A percentile compares a stretch with the other conserved stretches of the same genome.
Conservation (phyloP, 1,140 invertebrate genomes). For the Drosophila bocki region DNA sequence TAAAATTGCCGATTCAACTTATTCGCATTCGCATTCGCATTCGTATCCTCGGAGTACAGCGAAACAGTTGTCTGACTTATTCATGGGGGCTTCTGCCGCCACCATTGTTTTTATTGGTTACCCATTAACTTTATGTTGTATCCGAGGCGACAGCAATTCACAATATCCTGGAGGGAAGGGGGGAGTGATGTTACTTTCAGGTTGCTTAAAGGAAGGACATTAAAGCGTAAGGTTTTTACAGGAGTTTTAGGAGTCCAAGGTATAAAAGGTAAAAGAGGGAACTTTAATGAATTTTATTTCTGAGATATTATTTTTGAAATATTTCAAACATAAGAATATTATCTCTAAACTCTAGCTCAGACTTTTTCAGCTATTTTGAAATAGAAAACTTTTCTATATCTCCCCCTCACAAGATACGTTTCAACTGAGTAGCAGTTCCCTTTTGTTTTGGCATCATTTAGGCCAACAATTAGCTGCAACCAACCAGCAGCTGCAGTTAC, state of each 20-base stretch:
- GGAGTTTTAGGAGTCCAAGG: too few relatives aligned
- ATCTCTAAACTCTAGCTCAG: neutral
- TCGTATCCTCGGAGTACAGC: slow-evolving; percentile 7
- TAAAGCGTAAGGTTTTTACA: neutral
- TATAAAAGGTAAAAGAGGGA: neutral
- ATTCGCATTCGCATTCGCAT: slow-evolving; percentile 34
- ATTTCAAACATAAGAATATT: neutral
- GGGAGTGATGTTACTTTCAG: neutral
- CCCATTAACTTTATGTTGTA: slow-evolving; percentile 42
- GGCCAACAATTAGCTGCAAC: slow-evolving; percentile 48
- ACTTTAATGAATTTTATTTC: neutral
- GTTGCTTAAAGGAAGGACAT: neutral
- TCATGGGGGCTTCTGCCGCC: slow-evolving; percentile 39
- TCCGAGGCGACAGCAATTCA: slow-evolving; percentile 20
- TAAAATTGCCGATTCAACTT: slow-evolving; percentile 50
- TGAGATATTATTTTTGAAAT: neutral
- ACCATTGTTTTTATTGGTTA: slow-evolving; percentile 52
- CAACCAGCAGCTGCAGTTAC: slow-evolving; percentile 39
- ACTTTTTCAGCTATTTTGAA: neutral
- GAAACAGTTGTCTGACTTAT: slow-evolving; percentile 50
- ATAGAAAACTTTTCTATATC: neutral
- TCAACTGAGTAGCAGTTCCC: neutral
- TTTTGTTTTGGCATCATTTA: slow-evolving; percentile 44
- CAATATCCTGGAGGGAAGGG: neutral
- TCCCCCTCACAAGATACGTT: neutral